Evolutionary conservation across 1,140 invertebrate species (phyloP).

Genomic region (Micrasema minimum): DNA sequence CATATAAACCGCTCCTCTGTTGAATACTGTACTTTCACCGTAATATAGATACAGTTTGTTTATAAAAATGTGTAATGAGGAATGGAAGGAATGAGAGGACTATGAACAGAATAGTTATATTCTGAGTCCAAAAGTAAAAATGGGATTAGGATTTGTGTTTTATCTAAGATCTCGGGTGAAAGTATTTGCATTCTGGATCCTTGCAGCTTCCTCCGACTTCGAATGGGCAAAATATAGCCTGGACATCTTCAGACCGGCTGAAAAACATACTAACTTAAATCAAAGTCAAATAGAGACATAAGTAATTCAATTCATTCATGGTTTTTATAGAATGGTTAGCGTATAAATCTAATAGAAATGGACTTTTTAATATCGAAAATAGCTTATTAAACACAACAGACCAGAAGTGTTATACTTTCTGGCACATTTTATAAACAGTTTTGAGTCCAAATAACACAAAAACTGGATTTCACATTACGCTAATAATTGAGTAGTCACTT

Average conservation of each 20-base stretch:
- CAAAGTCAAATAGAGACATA: too few relatives aligned
- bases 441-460: too few relatives aligned
- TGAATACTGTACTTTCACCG: constrained; percentile 6
- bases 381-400: too few relatives aligned
- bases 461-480: too few relatives aligned
- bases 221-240: constrained; percentile 64
- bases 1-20: neutral
- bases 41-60: neutral
- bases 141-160: neutral
- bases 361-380: too few relatives aligned
- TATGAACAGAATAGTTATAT: neutral
- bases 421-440: too few relatives aligned
- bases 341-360: too few relatives aligned
- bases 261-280: constrained; percentile 52
- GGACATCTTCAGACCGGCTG: constrained; percentile 63
- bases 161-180: constrained; percentile 58
- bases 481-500: too few relatives aligned
- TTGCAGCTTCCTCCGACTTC: constrained; percentile 65
- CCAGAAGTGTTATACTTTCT: too few relatives aligned
- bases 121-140: constrained; percentile 1
- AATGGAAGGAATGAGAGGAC: constrained; percentile 7
- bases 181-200: constrained; percentile 64
- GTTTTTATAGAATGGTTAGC: too few relatives aligned
- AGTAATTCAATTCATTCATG: neutral
- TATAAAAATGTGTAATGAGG: constrained; percentile 1